phyloP scores from a whole-genome alignment of 2,888 invertebrate genomes.

The Ectemnius continuus region DNA sequence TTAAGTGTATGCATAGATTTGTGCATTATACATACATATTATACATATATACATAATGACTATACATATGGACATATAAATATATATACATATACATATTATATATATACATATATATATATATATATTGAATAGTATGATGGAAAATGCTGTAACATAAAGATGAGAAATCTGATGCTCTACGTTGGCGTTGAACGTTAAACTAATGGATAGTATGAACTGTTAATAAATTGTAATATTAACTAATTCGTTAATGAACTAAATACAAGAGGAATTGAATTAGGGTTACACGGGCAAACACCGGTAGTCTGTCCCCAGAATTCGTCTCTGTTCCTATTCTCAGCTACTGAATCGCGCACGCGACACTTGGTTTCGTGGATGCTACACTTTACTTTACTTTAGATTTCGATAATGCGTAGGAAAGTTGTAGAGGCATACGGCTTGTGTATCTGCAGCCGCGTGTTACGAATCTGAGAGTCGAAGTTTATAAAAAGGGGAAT shows the following conservation, averaged over 20 bases:
- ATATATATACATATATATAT: constrained; percentile 50
- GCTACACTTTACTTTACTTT: too few relatives aligned
- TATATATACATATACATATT: constrained; percentile 52
- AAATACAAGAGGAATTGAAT: constrained; percentile 77
- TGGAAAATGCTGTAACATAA: constrained; percentile 62
- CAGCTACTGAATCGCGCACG: constrained; percentile 19
- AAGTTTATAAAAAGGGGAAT: too few relatives aligned
- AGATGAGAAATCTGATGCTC: constrained; percentile 42
- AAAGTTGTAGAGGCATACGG: too few relatives aligned
- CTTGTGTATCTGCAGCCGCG: too few relatives aligned
- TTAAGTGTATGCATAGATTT: constrained; percentile 62
- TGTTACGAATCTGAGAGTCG: too few relatives aligned
- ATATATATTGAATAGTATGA: constrained; percentile 48
- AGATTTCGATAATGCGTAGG: too few relatives aligned
- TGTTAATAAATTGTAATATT: constrained; percentile 75
- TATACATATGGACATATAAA: constrained; percentile 40
- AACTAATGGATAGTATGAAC: constrained; percentile 70
- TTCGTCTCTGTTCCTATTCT: constrained; percentile 71
- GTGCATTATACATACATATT: constrained; percentile 55
- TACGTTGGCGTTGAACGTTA: constrained; percentile 58
- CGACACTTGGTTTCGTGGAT: constrained; percentile 43
- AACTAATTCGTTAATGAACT: constrained; percentile 73
- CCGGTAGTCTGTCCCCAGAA: constrained; percentile 69
- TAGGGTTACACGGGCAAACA: constrained; percentile 72
- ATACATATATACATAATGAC: constrained; percentile 41